Evolutionary conservation across 2,113 vertebrate species (phyloP).

Genomic region (Tringa solitaria): DNA sequence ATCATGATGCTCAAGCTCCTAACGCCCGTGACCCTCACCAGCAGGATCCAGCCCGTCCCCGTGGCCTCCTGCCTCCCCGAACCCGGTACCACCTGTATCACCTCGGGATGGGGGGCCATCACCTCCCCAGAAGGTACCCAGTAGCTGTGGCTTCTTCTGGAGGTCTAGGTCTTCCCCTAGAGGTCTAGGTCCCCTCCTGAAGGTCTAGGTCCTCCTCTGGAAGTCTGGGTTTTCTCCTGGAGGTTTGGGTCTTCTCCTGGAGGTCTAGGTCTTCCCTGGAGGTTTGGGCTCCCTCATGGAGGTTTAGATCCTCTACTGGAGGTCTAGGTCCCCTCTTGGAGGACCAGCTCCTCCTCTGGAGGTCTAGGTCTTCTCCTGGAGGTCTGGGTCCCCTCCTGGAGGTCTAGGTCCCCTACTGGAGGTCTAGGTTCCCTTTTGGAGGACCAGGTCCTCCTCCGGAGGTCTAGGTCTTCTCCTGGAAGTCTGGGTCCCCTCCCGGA

Average conservation of each 20-base stretch:
- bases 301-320: fast-evolving
- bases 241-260: fast-evolving
- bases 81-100: slow-evolving; percentile 72
- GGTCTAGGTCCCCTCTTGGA: fast-evolving
- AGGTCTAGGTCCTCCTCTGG: not conserved
- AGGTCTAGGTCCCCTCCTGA: fast-evolving
- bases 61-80: slow-evolving; percentile 75
- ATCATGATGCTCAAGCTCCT: slow-evolving; percentile 83
- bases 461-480: not conserved
- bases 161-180: not conserved
- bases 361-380: not conserved
- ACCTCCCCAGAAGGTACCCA: slow-evolving; percentile 72
- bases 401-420: too few species aligned
- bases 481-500: not conserved
- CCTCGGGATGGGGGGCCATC: slow-evolving; percentile 84
- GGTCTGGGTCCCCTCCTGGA: too few species aligned
- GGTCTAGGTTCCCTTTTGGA: too few species aligned
- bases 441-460: too few species aligned
- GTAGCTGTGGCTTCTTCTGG: not conserved
- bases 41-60: slow-evolving; percentile 69
- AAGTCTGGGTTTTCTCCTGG: not conserved
- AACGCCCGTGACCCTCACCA: slow-evolving; percentile 57
- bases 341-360: not conserved
- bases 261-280: fast-evolving
- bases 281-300: fast-evolving